Conservation (phyloP, 2,113 vertebrate species). For the Eurystomus gularis region DNA sequence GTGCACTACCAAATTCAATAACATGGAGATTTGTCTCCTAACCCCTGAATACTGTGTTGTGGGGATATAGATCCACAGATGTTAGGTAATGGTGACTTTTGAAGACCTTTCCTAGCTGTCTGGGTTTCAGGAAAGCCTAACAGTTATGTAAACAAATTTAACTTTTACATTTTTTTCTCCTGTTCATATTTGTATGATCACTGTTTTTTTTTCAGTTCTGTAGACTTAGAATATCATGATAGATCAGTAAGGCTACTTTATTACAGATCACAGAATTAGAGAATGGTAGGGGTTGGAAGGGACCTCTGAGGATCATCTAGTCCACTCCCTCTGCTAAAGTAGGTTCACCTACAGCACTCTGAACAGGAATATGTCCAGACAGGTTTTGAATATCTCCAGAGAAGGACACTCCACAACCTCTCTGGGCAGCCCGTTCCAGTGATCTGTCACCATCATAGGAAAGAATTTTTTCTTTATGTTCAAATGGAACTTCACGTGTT, state of each 20-base stretch:
- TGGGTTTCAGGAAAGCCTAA: not conserved
- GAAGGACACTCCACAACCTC: no score
- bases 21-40: not conserved
- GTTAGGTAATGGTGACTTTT: not conserved
- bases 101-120: not conserved
- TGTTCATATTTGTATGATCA: not conserved
- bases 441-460: no score
- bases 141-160: not conserved
- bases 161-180: not conserved
- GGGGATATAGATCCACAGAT: not conserved
- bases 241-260: not conserved
- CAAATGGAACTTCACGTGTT: no score
- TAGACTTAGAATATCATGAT: not conserved
- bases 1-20: not conserved
- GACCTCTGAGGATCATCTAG: no score
- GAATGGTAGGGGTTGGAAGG: no score
- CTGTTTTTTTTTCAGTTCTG: not conserved
- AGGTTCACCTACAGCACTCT: no score
- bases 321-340: no score
- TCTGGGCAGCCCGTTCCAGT: no score
- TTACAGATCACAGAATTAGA: no score
- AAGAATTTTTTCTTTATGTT: no score
- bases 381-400: no score
- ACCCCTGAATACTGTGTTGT: not conserved
- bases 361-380: no score